Percentiles rank a stretch among this genome's conserved stretches.
Evolutionary conservation across 2,113 vertebrate species (phyloP).

Genomic region (Galemys pyrenaicus): DNA sequence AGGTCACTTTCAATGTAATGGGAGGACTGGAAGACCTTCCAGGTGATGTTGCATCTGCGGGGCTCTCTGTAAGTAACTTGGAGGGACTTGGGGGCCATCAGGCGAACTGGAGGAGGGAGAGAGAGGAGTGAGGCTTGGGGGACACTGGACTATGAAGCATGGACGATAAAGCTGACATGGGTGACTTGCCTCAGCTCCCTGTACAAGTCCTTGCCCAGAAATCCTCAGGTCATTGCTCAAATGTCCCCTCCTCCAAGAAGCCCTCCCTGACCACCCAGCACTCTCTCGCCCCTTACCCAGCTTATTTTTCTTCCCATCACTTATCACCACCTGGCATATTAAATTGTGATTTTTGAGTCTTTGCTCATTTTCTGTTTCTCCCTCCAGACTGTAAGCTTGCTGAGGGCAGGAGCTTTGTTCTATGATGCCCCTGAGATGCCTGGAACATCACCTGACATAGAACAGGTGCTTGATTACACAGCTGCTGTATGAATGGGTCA

Average conservation of each 20-base stretch:
- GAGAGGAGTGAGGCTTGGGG: too few relatives aligned
- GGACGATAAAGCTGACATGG: fast-evolving
- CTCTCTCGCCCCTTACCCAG: fast-evolving
- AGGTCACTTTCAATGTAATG: slow-evolving; percentile 73
- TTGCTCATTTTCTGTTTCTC: not conserved
- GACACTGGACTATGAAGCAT: fast-evolving
- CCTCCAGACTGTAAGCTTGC: not conserved
- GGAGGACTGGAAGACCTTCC: slow-evolving; percentile 80
- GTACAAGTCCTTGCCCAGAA: not conserved
- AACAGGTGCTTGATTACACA: too few relatives aligned
- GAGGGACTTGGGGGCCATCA: slow-evolving; percentile 79
- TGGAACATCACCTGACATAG: fast-evolving
- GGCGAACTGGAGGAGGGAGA: slow-evolving; percentile 79
- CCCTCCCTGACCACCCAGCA: too few relatives aligned
- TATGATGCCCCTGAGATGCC: not conserved
- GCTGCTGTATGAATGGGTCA: not conserved
- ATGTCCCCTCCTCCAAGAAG: not conserved
- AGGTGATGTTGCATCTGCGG: slow-evolving; percentile 80
- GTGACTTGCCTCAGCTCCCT: not conserved
- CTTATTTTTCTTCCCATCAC: not conserved
- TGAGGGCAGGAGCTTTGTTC: not conserved
- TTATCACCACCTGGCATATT: not conserved
- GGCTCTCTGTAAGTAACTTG: slow-evolving; percentile 49
- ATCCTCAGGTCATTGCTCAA: not conserved
- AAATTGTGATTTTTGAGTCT: not conserved